phyloP scores from a whole-genome alignment of 92 coral and sea anemone genomes.

The Paragorgia papillata region DNA sequence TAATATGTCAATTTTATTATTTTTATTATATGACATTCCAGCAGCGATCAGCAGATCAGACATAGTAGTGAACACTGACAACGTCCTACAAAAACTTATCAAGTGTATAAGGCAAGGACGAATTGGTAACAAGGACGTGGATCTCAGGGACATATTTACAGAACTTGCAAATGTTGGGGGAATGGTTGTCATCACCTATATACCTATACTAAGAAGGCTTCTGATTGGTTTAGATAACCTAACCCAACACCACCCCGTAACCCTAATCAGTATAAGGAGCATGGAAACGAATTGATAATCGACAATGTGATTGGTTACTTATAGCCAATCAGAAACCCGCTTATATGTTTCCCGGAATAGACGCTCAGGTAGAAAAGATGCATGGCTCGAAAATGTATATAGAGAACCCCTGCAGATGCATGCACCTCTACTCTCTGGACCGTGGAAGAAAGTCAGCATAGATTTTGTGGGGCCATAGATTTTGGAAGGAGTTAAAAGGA shows the following conservation, averaged over 20 bases:
- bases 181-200: no score
- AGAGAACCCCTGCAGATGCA: constrained; percentile 61
- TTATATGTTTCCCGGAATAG: no score
- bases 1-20: no score
- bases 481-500: no score
- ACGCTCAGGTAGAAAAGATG: no score
- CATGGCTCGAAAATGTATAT: background rate
- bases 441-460: constrained; percentile 59
- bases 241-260: no score
- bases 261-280: no score
- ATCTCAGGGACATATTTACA: background rate
- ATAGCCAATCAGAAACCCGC: no score
- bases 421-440: constrained; percentile 53
- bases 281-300: no score
- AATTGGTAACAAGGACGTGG: background rate
- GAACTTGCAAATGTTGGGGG: background rate
- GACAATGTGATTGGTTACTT: no score
- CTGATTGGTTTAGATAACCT: no score
- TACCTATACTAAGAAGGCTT: no score
- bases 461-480: constrained; percentile 46
- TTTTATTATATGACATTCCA: background rate
- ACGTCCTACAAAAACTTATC: background rate
- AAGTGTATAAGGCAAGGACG: constrained; percentile 2
- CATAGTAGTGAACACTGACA: constrained; percentile 9
- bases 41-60: constrained; percentile 3